These are phyloP conservation scores for Camponotus vicinus DNA, from an alignment of 1,140 invertebrate genomes.

Conservation along the genomic window DNA sequence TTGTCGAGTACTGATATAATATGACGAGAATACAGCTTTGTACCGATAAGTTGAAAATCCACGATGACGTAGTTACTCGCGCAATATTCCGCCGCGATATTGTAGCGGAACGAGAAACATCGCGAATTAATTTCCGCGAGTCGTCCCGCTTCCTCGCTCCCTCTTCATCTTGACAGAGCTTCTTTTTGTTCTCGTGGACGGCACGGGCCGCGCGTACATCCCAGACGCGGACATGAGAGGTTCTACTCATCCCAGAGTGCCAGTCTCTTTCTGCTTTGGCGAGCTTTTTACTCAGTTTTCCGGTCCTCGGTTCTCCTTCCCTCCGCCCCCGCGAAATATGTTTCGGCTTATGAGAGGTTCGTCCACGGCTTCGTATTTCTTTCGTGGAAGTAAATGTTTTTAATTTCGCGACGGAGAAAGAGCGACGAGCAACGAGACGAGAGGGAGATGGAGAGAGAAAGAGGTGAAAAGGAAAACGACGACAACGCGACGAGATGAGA, in stretches of 20 bases:
- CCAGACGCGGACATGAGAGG: constrained; percentile 53
- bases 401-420: constrained; percentile 71
- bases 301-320: background rate
- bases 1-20: background rate
- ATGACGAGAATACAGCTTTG: background rate
- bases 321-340: constrained; percentile 68
- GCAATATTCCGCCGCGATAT: constrained; percentile 20
- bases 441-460: background rate
- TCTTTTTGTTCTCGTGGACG: constrained; percentile 47
- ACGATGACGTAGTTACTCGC: background rate
- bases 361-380: constrained; percentile 70
- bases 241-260: constrained; percentile 26
- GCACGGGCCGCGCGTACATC: constrained; percentile 61
- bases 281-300: constrained; percentile 66
- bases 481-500: constrained; percentile 54
- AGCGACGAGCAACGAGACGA: constrained; percentile 25
- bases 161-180: constrained; percentile 35
- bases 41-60: constrained; percentile 33
- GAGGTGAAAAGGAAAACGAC: constrained; percentile 33
- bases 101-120: constrained; percentile 39
- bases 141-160: constrained; percentile 29
- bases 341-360: constrained; percentile 75
- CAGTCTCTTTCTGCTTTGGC: constrained; percentile 27
- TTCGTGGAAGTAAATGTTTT: constrained; percentile 78
- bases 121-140: constrained; percentile 64